Evolutionary conservation across 2,113 vertebrate species (phyloP), one percentile per base, ranked within the genome.

Genomic region (Accipiter cooperii): DNA sequence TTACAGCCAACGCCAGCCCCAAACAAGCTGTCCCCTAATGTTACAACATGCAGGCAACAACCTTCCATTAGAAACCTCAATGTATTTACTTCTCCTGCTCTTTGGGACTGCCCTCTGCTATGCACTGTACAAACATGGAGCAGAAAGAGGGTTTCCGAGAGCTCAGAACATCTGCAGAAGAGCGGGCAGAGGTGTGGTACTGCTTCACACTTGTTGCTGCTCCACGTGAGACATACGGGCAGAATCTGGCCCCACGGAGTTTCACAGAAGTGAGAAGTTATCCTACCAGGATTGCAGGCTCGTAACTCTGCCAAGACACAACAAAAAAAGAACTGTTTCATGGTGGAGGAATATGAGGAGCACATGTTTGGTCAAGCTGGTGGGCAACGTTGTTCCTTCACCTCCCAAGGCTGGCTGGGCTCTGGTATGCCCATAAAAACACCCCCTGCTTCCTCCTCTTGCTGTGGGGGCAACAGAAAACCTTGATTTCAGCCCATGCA

Each of bases 351-450:
- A 89, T 95, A 94, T 84, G 69, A 96, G 70, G 74, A 96, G 91
- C 94, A 95, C 57, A 81, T 92, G 91, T 96, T 94, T 79, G 80
- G 96, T 92, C 77, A 94, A 94, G 87, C 61, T 87, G 70, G 54
- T 95, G 89, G 84, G 57, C 90, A 96, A 76, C 1, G 1, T 25
- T 66, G 49, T 57, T 96, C 91, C 54, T 93, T 87, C 87, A 89
- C 81, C 93, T 94, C 91, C 81, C 91, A 91, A 92, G 94, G 86
- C 87, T 95, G 94, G 52, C 87, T 87, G 77, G 61, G 69, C 52
- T 96, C 54, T 75, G 94, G 80, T 94, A 96, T 96, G 84, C 51
- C 77, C 77, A 61, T 87, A 94, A 96, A 92, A 93, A n/a, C 87
- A 52, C 29, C n/a, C 61, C 40, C 68, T 1, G 3, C 80, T 95